Evolutionary conservation across 37 sponge, comb jelly and placozoan species (phyloP).

Genomic region (Eunapius fragilis): DNA sequence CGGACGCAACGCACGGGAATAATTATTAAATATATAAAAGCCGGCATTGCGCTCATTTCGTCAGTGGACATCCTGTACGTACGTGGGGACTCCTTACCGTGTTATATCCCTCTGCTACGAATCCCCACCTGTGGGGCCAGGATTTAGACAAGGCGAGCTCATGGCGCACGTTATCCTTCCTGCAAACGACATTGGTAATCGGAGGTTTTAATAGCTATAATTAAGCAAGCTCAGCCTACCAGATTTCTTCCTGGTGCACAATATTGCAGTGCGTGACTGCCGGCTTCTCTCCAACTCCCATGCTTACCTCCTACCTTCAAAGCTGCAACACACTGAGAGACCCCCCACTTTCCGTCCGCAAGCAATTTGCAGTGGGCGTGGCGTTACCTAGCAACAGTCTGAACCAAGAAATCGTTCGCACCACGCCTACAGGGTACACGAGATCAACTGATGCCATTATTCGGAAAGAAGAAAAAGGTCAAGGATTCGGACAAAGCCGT

Average conservation of each 20-base stretch:
- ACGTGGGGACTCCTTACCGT: constrained; percentile 28
- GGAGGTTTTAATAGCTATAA: background rate
- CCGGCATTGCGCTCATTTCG: no score
- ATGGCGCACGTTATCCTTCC: constrained; percentile 82
- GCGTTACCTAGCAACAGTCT: background rate
- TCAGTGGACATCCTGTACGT: background rate
- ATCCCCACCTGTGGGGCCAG: constrained; percentile 82
- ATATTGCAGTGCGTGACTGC: constrained; percentile 31
- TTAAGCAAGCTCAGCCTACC: constrained; percentile 38
- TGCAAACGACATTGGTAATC: constrained; percentile 6
- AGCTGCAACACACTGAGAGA: background rate
- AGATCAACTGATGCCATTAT: constrained; percentile 19
- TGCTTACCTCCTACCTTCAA: background rate
- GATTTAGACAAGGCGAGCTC: constrained; percentile 47
- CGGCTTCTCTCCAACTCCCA: constrained; percentile 40
- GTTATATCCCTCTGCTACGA: constrained; percentile 57
- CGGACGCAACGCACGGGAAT: no score
- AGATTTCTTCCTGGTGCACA: constrained; percentile 63
- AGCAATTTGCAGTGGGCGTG: background rate
- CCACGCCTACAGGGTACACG: background rate
- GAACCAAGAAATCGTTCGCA: background rate
- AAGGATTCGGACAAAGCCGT: background rate
- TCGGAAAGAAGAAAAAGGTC: constrained; percentile 14
- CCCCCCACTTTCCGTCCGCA: background rate
- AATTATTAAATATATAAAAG: no score